Conservation (phyloP, 2,113 vertebrate genomes). For the Polypterus senegalus region DNA sequence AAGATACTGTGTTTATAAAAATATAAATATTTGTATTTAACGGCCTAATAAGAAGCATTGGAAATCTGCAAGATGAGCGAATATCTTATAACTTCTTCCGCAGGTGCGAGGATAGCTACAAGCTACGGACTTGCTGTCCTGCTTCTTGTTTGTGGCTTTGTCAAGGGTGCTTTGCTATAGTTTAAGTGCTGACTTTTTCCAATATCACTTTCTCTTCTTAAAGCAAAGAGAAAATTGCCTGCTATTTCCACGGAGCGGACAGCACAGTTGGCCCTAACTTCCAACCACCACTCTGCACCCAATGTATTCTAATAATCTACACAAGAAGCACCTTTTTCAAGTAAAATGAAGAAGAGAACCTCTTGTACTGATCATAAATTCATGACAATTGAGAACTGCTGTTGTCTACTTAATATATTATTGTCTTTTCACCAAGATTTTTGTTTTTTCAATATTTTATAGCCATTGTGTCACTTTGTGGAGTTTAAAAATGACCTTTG, state of each 20-base stretch:
- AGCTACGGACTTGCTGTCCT: conserved; percentile 79
- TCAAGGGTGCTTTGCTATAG: conserved; percentile 87
- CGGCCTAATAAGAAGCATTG: conserved; percentile 57
- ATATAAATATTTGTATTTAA: conserved; percentile 63
- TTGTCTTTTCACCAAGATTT: conserved; percentile 37
- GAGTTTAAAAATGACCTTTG: conserved; percentile 58
- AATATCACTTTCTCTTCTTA: conserved; percentile 76
- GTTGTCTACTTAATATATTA: conserved; percentile 43
- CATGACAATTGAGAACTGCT: conserved; percentile 30
- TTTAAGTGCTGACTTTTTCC: conserved; percentile 75
- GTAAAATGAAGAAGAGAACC: conserved; percentile 50
- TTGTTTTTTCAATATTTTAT: conserved; percentile 36
- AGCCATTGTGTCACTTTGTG: conserved; percentile 41
- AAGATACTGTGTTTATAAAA: conserved; percentile 46
- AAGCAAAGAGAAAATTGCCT: conserved; percentile 78
- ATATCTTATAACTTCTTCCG: conserved; percentile 71
- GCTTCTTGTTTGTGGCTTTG: conserved; percentile 73
- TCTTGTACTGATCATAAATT: conserved; percentile 42
- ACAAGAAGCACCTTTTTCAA: conserved; percentile 61
- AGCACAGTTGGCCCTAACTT: conserved; percentile 71
- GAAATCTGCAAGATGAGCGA: conserved; percentile 67
- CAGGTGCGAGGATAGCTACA: conserved; percentile 88
- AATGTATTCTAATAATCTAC: conserved; percentile 68
- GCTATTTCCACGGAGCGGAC: conserved; percentile 65
- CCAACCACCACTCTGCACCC: conserved; percentile 66